Percentiles rank a stretch among this genome's conserved stretches.
Conservation (phyloP, 2,888 invertebrate species). For the Tipula lateralis region DNA sequence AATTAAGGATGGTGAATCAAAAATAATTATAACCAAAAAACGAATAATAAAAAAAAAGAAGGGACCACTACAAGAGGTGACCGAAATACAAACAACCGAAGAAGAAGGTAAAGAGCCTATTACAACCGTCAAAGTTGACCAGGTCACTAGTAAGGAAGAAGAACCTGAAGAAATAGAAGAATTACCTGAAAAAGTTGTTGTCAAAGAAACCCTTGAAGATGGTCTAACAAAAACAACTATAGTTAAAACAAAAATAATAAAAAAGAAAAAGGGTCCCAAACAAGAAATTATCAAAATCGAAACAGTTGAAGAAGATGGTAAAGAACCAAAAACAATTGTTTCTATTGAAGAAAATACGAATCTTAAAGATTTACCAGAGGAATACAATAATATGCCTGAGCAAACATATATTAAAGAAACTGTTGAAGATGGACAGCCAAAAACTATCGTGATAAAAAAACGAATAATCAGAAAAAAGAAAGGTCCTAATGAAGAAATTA, state of each 20-base stretch:
- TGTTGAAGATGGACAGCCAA: conserved; percentile 34
- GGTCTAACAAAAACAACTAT: conserved; percentile 27
- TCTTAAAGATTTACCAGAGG: conserved; percentile 39
- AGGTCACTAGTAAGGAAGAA: conserved; percentile 35
- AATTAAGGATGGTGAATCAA: conserved; percentile 46
- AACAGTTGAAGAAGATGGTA: conserved; percentile 45
- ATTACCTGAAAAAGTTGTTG: conserved; percentile 45
- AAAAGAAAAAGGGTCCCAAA: conserved; percentile 42
- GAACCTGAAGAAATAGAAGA: conserved; percentile 38
- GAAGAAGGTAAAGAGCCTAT: conserved; percentile 50
- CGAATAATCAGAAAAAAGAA: conserved; percentile 35
- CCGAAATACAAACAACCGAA: conserved; percentile 47
- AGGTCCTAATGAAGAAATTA: conserved; percentile 42
- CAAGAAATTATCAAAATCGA: conserved; percentile 49
- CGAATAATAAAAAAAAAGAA: conserved; percentile 50
- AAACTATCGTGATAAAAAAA: conserved; percentile 26
- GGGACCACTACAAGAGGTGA: conserved; percentile 47
- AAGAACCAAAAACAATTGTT: conserved; percentile 43
- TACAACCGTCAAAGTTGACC: conserved; percentile 43
- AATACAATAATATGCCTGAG: conserved; percentile 40
- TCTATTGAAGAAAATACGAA: conserved; percentile 41
- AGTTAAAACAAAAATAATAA: conserved; percentile 42
- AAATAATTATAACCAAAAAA: conserved; percentile 47
- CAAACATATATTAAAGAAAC: conserved; percentile 25
- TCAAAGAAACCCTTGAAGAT: conserved; percentile 38